These are phyloP conservation scores for Drosophila seguyi DNA, from an alignment of 1,140 invertebrate species.

Conservation along the genomic window DNA sequence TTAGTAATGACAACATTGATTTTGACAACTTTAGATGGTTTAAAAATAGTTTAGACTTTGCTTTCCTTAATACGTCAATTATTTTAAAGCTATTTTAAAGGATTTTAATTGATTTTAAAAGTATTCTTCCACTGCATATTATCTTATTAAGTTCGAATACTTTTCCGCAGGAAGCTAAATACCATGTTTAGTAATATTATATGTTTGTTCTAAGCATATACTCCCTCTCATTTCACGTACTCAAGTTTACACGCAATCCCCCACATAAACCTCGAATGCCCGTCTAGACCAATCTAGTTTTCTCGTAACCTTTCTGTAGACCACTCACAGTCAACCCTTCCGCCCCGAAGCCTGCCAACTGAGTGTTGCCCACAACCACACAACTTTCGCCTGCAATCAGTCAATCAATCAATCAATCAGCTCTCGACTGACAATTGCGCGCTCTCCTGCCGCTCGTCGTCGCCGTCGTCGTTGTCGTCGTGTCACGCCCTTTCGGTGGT, in stretches of 20 bases:
- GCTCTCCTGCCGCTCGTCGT: constrained; percentile 23
- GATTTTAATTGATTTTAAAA: too few species aligned
- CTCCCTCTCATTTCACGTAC: background rate
- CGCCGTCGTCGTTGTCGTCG: background rate
- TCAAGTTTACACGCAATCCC: background rate
- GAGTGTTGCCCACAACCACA: constrained; percentile 31
- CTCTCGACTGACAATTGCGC: constrained; percentile 40
- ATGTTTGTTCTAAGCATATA: background rate
- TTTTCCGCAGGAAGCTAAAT: background rate
- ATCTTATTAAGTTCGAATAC: too few species aligned
- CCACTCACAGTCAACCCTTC: background rate
- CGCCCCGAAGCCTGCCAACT: constrained; percentile 8
- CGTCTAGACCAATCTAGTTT: constrained; percentile 17
- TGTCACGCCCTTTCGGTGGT: constrained; percentile 41
- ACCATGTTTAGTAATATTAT: background rate
- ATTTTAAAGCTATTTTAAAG: too few species aligned
- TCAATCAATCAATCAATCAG: constrained; percentile 73
- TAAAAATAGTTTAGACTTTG: too few species aligned
- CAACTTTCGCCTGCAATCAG: constrained; percentile 57
- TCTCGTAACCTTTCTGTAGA: constrained; percentile 6
- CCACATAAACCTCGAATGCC: background rate
- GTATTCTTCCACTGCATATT: too few species aligned
- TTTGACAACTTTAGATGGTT: too few species aligned
- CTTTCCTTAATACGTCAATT: too few species aligned
- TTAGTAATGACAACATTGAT: too few species aligned